A percentile compares a stretch with the other conserved stretches of the same genome.
Evolutionary conservation across 2,888 invertebrate species (phyloP).

Genomic region (Sarcophaga subvicina): DNA sequence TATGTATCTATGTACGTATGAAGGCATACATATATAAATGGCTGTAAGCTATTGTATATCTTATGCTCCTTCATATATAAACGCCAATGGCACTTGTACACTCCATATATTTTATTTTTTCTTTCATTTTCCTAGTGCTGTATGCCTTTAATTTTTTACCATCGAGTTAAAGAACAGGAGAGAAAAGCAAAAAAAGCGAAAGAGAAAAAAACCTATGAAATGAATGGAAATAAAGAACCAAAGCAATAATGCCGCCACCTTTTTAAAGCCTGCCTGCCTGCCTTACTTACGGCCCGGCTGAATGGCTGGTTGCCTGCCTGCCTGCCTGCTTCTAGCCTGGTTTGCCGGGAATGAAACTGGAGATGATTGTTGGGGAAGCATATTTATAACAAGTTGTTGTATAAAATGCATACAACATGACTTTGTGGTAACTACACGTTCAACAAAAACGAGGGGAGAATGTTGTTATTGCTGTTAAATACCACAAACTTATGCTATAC

Average conservation of each 20-base stretch:
- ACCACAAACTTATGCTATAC: slow-evolving; percentile 54
- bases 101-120: slow-evolving; percentile 47
- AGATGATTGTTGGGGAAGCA: not conserved
- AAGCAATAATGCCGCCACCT: slow-evolving; percentile 68
- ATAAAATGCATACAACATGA: slow-evolving; percentile 60
- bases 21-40: not conserved
- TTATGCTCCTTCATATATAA: slow-evolving; percentile 27
- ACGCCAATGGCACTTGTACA: slow-evolving; percentile 69
- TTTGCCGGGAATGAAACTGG: not conserved
- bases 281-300: not conserved
- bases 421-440: slow-evolving; percentile 57
- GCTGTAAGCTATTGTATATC: slow-evolving; percentile 37
- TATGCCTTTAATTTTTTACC: slow-evolving; percentile 42
- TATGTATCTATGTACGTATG: slow-evolving; percentile 12
- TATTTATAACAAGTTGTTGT: slow-evolving; percentile 61
- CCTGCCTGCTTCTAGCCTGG: not conserved
- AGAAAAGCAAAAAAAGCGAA: slow-evolving; percentile 6
- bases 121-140: slow-evolving; percentile 15
- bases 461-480: slow-evolving; percentile 43
- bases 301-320: not conserved
- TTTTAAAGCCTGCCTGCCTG: slow-evolving; percentile 15
- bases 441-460: too few species aligned
- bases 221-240: slow-evolving; percentile 31
- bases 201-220: slow-evolving; percentile 3
- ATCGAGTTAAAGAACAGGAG: slow-evolving; percentile 54